Conservation (phyloP, 2,113 vertebrate species). For the Paramormyrops kingsleyae region DNA sequence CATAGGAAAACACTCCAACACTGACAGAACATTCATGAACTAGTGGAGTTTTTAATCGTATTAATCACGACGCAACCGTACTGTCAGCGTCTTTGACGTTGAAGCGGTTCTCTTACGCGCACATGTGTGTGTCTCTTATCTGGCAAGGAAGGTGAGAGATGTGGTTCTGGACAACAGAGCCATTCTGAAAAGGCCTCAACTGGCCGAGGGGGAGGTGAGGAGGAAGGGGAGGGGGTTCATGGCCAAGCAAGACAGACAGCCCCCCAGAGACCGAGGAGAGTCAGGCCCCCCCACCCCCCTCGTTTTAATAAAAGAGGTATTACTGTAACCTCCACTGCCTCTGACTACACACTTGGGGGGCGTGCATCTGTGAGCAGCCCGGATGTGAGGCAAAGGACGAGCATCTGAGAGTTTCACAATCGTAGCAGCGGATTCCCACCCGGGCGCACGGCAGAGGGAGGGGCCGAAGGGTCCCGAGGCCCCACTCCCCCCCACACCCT, state of each 20-base stretch:
- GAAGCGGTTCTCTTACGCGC: neutral
- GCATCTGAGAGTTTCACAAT: neutral
- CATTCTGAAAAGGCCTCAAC: neutral
- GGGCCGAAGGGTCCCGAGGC: neutral
- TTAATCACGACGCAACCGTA: neutral
- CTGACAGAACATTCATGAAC: neutral
- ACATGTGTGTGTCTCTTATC: neutral
- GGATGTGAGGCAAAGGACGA: neutral
- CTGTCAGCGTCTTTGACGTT: neutral
- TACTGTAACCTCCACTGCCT: conserved; percentile 39
- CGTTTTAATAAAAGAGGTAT: conserved; percentile 70
- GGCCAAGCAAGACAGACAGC: conserved; percentile 29
- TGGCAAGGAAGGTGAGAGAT: neutral
- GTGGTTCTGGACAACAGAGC: neutral
- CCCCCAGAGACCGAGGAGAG: conserved; percentile 21
- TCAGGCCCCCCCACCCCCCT: conserved; percentile 49
- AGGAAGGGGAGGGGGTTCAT: conserved; percentile 24
- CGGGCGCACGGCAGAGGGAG: neutral
- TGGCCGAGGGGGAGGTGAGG: neutral
- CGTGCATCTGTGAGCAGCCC: conserved; percentile 31
- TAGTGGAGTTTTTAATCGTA: neutral
- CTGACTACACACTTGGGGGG: conserved; percentile 35
- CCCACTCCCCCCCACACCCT: neutral
- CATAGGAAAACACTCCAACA: neutral
- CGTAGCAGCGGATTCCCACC: neutral